phyloP scores from a whole-genome alignment of 2,797 vertebrate genomes.

The Lycodopsis pacificus region DNA sequence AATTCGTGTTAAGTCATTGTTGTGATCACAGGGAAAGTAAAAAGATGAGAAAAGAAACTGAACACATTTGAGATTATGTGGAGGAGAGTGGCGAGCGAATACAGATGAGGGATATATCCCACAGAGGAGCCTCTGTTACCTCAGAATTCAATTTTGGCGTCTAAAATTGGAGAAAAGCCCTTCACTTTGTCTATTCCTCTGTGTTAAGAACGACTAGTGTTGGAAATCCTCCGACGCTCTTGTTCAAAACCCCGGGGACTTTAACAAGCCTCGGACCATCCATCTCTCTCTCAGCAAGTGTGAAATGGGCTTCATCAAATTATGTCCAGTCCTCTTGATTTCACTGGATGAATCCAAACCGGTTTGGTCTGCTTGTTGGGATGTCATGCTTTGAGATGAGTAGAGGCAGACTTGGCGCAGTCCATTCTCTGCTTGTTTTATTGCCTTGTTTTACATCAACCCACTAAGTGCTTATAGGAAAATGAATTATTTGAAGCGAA shows the following conservation, averaged over 20 bases:
- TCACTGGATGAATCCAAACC: constrained; percentile 60
- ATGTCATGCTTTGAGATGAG: constrained; percentile 65
- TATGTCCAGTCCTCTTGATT: constrained; percentile 67
- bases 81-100: constrained; percentile 23
- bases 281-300: constrained; percentile 63
- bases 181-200: constrained; percentile 67
- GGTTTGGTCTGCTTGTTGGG: constrained; percentile 56
- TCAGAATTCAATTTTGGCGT: constrained; percentile 72
- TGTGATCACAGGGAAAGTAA: constrained; percentile 7
- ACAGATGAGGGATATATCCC: constrained; percentile 51
- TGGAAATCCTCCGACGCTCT: constrained; percentile 66
- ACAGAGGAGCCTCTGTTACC: constrained; percentile 50
- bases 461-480: constrained; percentile 53
- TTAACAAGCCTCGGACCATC: constrained; percentile 49
- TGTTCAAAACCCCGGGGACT: constrained; percentile 59
- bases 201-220: constrained; percentile 63
- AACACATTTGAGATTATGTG: constrained; percentile 15
- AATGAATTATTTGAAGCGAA: constrained; percentile 62
- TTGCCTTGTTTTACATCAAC: constrained; percentile 70
- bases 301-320: constrained; percentile 76
- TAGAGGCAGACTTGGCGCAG: constrained; percentile 33
- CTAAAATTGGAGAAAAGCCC: constrained; percentile 68
- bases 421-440: constrained; percentile 55
- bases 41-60: constrained; percentile 37
- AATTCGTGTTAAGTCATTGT: constrained; percentile 2